Conservation (phyloP, 1,140 invertebrate genomes). For the Cecropterus lyciades region DNA sequence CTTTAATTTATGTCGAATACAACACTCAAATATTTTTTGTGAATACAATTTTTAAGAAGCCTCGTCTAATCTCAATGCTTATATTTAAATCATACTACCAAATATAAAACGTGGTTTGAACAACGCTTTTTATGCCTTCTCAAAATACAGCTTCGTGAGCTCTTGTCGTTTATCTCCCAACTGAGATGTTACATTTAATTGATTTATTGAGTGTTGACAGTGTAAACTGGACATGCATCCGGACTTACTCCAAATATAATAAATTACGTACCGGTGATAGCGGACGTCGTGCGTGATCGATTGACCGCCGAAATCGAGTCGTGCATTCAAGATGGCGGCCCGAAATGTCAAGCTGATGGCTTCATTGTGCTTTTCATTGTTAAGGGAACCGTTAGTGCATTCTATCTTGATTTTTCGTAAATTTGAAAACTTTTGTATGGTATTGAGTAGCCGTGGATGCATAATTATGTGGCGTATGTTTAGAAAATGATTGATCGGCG, state of each 20-base stretch:
- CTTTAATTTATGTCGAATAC: too few species aligned
- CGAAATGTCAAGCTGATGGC: conserved; percentile 62
- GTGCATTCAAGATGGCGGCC: conserved; percentile 62
- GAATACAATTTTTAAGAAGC: too few species aligned
- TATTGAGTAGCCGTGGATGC: conserved; percentile 10
- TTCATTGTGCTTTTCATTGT: conserved; percentile 66
- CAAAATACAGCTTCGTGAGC: background rate
- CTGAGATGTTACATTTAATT: conserved; percentile 68
- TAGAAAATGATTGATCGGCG: background rate
- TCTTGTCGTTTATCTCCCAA: conserved; percentile 42
- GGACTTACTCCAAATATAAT: conserved; percentile 72
- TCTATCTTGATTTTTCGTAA: conserved; percentile 33
- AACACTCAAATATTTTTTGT: too few species aligned
- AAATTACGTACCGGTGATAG: conserved; percentile 64
- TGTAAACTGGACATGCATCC: conserved; percentile 59
- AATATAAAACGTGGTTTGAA: too few species aligned
- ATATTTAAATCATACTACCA: too few species aligned
- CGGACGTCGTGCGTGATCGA: conserved; percentile 57
- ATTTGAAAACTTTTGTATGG: conserved; percentile 23
- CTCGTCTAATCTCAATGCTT: too few species aligned
- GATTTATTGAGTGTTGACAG: conserved; percentile 78
- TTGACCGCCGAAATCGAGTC: conserved; percentile 53
- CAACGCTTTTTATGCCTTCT: too few species aligned
- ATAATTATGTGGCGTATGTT: conserved; percentile 16
- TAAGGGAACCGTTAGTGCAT: conserved; percentile 31